phyloP scores from a whole-genome alignment of 2,888 invertebrate species.

The Argyresthia albistria region DNA sequence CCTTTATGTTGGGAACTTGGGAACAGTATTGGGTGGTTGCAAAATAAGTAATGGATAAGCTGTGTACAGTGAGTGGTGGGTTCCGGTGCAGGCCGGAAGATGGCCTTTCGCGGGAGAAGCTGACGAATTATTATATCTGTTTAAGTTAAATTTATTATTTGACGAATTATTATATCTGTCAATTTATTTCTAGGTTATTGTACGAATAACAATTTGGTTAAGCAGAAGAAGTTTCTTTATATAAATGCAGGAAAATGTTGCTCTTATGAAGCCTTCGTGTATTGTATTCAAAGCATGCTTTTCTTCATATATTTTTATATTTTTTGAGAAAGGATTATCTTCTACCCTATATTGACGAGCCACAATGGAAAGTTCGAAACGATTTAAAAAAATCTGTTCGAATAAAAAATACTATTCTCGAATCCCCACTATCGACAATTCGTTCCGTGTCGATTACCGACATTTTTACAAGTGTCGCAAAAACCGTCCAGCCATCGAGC shows the following conservation, averaged over 20 bases:
- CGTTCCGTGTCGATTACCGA: constrained; percentile 25
- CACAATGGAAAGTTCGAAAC: no score
- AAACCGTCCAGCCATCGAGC: constrained; percentile 41
- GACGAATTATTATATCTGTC: neutral
- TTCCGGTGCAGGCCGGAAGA: constrained; percentile 27
- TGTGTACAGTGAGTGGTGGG: constrained; percentile 49
- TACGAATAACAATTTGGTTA: no score
- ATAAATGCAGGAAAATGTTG: no score
- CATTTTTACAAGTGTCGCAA: constrained; percentile 56
- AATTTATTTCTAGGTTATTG: neutral
- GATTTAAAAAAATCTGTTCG: no score
- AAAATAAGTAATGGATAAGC: constrained; percentile 49
- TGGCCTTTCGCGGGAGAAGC: neutral
- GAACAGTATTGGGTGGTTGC: constrained; percentile 31
- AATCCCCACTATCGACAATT: neutral
- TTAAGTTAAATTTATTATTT: no score
- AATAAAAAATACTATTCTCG: neutral
- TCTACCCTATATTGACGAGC: no score
- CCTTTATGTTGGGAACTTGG: constrained; percentile 30
- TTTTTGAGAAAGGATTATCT: no score
- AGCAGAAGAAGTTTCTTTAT: no score
- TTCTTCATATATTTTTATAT: no score
- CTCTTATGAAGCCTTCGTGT: no score
- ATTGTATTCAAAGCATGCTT: no score
- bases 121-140: neutral